phyloP scores from a whole-genome alignment of 2,113 vertebrate genomes.

The Thinocorus orbignyianus region DNA sequence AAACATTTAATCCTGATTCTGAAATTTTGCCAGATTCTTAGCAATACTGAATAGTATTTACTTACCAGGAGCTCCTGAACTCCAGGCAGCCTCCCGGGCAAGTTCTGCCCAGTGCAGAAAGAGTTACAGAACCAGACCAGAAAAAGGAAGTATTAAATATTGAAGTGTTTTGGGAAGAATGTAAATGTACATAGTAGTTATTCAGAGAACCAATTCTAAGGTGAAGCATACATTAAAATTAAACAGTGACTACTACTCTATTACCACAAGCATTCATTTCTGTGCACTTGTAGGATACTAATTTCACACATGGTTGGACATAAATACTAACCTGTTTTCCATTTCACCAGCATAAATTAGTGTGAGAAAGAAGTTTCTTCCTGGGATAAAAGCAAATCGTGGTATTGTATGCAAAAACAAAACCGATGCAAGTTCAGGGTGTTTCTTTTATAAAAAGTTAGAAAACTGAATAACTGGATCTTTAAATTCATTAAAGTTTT shows the following conservation, averaged over 20 bases:
- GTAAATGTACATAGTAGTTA: constrained; percentile 16
- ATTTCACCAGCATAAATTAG: constrained; percentile 49
- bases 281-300: constrained; percentile 59
- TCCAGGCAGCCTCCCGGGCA: neutral
- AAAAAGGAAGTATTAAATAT: constrained; percentile 32
- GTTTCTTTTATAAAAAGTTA: neutral
- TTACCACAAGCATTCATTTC: constrained; percentile 56
- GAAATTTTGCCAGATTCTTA: neutral
- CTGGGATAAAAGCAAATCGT: neutral
- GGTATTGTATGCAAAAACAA: neutral
- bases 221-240: constrained; percentile 60
- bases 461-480: neutral
- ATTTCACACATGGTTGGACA: constrained; percentile 67
- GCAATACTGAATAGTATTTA: neutral
- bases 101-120: neutral
- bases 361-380: constrained; percentile 27
- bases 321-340: constrained; percentile 66
- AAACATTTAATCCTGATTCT: constrained; percentile 29
- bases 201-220: constrained; percentile 54
- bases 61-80: neutral
- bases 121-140: neutral
- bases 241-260: constrained; percentile 63
- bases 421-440: neutral
- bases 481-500: neutral
- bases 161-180: constrained; percentile 25